Percentiles rank a stretch among this genome's conserved stretches.
These are phyloP conservation scores for Nansenia antarctica DNA, from an alignment of 2,113 vertebrate genomes.

Conservation along the genomic window DNA sequence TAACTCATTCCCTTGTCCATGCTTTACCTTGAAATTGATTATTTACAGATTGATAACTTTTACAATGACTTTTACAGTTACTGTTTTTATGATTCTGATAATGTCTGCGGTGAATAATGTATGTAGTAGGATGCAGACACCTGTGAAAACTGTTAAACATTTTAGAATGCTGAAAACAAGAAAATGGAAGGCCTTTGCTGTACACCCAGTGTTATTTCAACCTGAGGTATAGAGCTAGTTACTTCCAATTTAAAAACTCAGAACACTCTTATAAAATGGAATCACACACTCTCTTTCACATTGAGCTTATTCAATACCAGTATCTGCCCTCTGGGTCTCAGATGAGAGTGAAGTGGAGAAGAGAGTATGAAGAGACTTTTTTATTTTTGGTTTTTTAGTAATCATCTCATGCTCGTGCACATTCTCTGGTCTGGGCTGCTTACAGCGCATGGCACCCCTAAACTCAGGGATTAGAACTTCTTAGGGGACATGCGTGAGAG, in stretches of 20 bases:
- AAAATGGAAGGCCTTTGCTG: slow-evolving; percentile 11
- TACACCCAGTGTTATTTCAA: slow-evolving; percentile 14
- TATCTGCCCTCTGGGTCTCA: too few species aligned
- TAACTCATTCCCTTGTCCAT: slow-evolving; percentile 38
- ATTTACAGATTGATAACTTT: background rate
- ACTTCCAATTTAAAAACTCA: too few species aligned
- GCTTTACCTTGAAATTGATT: slow-evolving; percentile 11
- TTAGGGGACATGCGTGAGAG: slow-evolving; percentile 71
- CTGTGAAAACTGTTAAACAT: background rate
- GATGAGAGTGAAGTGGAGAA: background rate
- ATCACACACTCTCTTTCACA: background rate
- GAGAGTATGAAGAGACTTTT: too few species aligned
- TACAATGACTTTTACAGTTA: slow-evolving; percentile 7
- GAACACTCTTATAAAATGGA: background rate
- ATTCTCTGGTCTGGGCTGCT: slow-evolving; percentile 41
- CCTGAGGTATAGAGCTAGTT: background rate
- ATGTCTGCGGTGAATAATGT: slow-evolving; percentile 26
- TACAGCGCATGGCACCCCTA: slow-evolving; percentile 42
- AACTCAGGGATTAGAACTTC: slow-evolving; percentile 88
- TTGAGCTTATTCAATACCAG: background rate
- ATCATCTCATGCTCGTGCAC: background rate
- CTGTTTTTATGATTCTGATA: slow-evolving; percentile 15
- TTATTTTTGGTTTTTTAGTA: background rate
- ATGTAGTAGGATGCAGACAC: slow-evolving; percentile 11
- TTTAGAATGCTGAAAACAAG: background rate